Percentiles rank a stretch among this genome's conserved stretches.
Evolutionary conservation across 2,888 invertebrate genomes (phyloP).

Genomic region (Melieria picta): DNA sequence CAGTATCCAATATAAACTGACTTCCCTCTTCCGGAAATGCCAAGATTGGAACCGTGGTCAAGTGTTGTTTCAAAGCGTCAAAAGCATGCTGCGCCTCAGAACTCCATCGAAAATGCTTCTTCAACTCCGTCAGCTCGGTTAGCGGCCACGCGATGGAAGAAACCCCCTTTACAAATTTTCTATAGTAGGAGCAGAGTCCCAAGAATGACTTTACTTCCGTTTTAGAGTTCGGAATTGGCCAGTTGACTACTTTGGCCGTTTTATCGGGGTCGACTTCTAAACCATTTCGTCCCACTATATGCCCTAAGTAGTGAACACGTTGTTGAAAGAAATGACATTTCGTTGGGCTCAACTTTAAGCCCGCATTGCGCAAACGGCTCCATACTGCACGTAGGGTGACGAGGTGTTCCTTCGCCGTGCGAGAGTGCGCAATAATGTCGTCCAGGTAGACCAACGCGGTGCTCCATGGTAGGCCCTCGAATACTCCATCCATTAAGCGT

Average conservation of each 20-base stretch:
- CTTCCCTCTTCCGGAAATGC: constrained; percentile 2
- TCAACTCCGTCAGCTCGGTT: too few relatives aligned
- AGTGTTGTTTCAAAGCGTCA: neutral
- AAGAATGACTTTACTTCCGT: too few relatives aligned
- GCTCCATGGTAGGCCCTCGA: neutral
- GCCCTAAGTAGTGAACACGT: constrained; percentile 50
- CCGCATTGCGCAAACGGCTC: constrained; percentile 26
- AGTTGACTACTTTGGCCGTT: neutral
- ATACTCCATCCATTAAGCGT: constrained; percentile 32
- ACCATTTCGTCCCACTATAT: constrained; percentile 49
- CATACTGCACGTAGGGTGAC: constrained; percentile 23
- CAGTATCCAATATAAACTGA: constrained; percentile 27
- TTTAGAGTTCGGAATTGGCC: neutral
- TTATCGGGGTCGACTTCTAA: constrained; percentile 48
- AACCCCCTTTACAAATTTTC: neutral
- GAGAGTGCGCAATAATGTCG: constrained; percentile 47
- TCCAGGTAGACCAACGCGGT: constrained; percentile 43
- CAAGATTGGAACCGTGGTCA: neutral
- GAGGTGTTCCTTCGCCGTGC: constrained; percentile 20
- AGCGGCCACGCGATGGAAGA: neutral
- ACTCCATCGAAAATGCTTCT: too few relatives aligned
- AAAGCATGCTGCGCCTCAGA: neutral
- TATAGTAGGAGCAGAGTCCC: neutral
- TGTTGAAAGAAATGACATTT: constrained; percentile 31
- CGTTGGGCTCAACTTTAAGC: constrained; percentile 28